phyloP scores from a whole-genome alignment of 2,797 vertebrate genomes.

The Percopsis omiscomaycus region DNA sequence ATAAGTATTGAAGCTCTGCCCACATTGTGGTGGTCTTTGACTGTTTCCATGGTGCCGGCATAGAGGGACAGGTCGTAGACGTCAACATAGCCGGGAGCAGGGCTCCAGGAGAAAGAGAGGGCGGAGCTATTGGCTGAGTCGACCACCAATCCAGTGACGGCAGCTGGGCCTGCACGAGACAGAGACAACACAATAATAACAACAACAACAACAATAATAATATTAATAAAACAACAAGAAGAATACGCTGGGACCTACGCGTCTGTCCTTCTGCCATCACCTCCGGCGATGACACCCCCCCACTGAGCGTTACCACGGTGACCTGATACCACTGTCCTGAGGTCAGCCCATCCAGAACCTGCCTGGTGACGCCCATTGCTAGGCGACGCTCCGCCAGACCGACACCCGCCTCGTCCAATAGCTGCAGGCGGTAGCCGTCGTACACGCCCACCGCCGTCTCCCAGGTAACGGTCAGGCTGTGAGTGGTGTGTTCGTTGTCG shows the following conservation, averaged over 20 bases:
- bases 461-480: conserved; percentile 86
- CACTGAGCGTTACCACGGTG: conserved; percentile 83
- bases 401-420: conserved; percentile 77
- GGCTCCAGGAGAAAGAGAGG: conserved; percentile 86
- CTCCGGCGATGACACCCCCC: conserved; percentile 78
- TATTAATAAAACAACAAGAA: too few relatives aligned
- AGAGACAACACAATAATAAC: background rate
- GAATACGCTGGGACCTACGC: conserved; percentile 70
- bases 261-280: conserved; percentile 83
- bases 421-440: conserved; percentile 83
- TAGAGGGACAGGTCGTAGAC: conserved; percentile 87
- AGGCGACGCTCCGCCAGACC: conserved; percentile 79
- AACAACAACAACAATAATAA: too few relatives aligned
- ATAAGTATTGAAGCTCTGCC: background rate
- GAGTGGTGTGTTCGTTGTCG: conserved; percentile 85
- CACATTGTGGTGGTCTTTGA: conserved; percentile 58
- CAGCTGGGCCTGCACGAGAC: conserved; percentile 82
- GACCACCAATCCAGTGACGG: conserved; percentile 84
- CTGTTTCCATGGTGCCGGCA: conserved; percentile 75
- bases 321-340: conserved; percentile 87
- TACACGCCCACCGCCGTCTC: conserved; percentile 80
- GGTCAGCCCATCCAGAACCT: conserved; percentile 84
- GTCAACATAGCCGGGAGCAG: conserved; percentile 85
- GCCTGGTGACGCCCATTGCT: conserved; percentile 62
- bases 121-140: conserved; percentile 78